These are phyloP conservation scores for Liposcelis brunnea DNA, from an alignment of 2,888 invertebrate genomes.

Conservation along the genomic window DNA sequence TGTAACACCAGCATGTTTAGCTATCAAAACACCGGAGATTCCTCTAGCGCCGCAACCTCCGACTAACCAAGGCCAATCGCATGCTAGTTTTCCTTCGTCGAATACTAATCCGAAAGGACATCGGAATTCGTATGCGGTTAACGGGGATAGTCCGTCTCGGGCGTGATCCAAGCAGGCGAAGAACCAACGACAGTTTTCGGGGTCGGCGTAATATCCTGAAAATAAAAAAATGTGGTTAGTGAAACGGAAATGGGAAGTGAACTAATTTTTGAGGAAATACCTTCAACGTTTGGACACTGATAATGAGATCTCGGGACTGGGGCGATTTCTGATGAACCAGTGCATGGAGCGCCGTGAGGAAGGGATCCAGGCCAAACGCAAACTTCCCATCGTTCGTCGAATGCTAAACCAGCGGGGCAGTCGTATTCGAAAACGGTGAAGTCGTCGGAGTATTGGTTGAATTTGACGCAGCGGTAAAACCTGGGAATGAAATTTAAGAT, in stretches of 20 bases:
- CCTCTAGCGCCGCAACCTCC: constrained; percentile 39
- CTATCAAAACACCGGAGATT: constrained; percentile 19
- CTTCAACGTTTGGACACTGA: constrained; percentile 45
- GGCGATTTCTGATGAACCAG: constrained; percentile 47
- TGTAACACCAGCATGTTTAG: neutral
- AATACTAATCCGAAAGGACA: constrained; percentile 66
- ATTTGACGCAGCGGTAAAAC: constrained; percentile 67
- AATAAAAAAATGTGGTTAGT: constrained; percentile 12
- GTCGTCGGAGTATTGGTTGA: constrained; percentile 53
- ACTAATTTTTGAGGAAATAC: constrained; percentile 21
- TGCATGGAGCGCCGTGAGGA: constrained; percentile 49
- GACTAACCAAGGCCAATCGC: constrained; percentile 69
- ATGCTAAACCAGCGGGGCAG: constrained; percentile 59
- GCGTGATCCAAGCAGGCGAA: constrained; percentile 60
- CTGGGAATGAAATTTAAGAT: constrained; percentile 27
- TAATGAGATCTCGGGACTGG: constrained; percentile 51
- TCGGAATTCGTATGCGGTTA: constrained; percentile 60
- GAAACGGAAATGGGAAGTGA: too few relatives aligned
- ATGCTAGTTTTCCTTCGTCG: constrained; percentile 47
- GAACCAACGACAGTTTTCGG: constrained; percentile 69
- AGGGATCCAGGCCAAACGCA: constrained; percentile 67
- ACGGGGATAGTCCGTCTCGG: constrained; percentile 22
- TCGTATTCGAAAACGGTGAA: constrained; percentile 67
- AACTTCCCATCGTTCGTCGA: constrained; percentile 57
- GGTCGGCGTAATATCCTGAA: constrained; percentile 59